phyloP scores from a whole-genome alignment of 2,113 vertebrate genomes.

The Mellivora capensis region DNA sequence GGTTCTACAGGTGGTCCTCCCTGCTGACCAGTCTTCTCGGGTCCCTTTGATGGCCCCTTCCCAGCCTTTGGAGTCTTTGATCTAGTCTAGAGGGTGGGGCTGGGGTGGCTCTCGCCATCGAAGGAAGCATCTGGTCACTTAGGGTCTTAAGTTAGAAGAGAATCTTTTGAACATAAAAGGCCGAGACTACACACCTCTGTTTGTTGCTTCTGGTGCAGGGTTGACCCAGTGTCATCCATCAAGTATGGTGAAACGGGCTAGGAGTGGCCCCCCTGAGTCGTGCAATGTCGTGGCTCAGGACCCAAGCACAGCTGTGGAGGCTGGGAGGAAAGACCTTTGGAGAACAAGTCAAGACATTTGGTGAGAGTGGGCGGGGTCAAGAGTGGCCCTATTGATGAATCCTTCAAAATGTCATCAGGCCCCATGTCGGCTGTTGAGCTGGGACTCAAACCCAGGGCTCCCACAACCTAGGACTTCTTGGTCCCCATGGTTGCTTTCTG shows the following conservation, averaged over 20 bases:
- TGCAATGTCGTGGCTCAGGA: not conserved
- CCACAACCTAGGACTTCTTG: not conserved
- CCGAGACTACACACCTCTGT: not conserved
- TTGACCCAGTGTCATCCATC: not conserved
- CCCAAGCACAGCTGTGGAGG: not conserved
- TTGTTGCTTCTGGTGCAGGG: not conserved
- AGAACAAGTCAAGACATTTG: not conserved
- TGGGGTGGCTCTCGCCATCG: not conserved
- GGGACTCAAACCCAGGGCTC: not conserved
- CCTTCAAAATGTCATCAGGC: not conserved
- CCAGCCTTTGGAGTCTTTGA: not conserved
- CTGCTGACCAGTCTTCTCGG: not conserved
- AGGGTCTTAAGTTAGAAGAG: not conserved
- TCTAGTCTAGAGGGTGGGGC: not conserved
- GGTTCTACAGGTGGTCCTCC: not conserved
- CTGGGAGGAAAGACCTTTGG: not conserved
- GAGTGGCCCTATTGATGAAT: not conserved
- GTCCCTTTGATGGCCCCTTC: not conserved
- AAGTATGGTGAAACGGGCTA: not conserved
- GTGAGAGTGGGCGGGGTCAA: not conserved
- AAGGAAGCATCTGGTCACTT: not conserved
- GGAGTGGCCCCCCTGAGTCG: no score
- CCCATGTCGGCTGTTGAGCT: not conserved
- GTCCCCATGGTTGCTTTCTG: not conserved
- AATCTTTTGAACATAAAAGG: not conserved